Evolutionary conservation across 2,888 invertebrate genomes (phyloP), one percentile per base, ranked within the genome.

Genomic region (Conus canariensis): DNA sequence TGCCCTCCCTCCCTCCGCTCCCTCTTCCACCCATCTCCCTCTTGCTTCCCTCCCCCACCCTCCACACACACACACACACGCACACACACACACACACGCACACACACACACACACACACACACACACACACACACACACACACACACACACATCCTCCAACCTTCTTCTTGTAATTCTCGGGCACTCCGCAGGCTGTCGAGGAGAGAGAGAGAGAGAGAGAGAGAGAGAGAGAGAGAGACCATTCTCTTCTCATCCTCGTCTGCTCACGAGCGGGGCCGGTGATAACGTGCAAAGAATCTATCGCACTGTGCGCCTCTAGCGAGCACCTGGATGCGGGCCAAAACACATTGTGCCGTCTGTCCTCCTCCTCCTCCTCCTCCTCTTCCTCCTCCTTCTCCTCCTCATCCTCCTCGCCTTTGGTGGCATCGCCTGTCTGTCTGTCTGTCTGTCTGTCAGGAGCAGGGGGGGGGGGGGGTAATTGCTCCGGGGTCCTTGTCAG

Each of bases 241-340:
- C 45, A 64, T 64, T 64, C 60, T 64, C 60, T 64, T 16, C 16
- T 8, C 70, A 16, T 70, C 74, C n/a, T n/a, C n/a, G n/a, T 64
- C 74, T 25, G 74, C 7, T n/a, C n/a, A 6, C 45, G 14, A 14
- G 12, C 10, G 12, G 6, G 19, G 58, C 59, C 85, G 85, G 59
- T 60, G 85, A 58, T 85, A 85, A 85, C 85, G 85, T 85, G 85
- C 85, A 60, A 85, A 85, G 60, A 85, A 85, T 85, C 85, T 85
- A 85, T 58, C 12, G 80, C 80, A 80, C 80, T 80, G 80, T 45
- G 80, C 45, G 80, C 30, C 45, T 30, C 74, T n/a, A 80, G 80
- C 80, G 80, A 80, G 80, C 80, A 45, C 45, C 80, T 45, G 80
- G 80, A 45, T 19, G 45, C 10, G 3, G 6, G 30, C 80, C 80